Evolutionary conservation across 35 echinoderm and acorn worm species (phyloP).

Genomic region (Apostichopus japonicus): DNA sequence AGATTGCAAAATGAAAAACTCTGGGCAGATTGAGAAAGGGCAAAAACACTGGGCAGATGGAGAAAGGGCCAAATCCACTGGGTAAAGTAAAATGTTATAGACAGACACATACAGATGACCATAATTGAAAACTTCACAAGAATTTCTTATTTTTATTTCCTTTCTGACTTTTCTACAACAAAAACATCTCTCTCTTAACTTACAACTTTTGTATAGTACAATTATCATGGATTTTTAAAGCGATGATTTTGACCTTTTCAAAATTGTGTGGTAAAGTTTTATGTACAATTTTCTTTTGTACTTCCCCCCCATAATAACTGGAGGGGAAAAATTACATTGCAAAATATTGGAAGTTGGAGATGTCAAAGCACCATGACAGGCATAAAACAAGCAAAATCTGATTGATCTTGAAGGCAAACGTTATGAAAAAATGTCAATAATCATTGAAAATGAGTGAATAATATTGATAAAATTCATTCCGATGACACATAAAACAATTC

Average conservation of each 20-base stretch:
- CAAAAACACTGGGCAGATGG: no score
- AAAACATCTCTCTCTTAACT: constrained; percentile 41
- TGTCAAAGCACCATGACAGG: constrained; percentile 54
- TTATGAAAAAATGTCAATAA: constrained; percentile 33
- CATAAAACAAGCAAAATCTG: constrained; percentile 29
- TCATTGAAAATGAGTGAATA: constrained; percentile 16
- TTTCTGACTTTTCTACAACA: constrained; percentile 2
- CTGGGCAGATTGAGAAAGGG: no score
- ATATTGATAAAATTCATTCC: constrained; percentile 21
- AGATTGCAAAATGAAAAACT: no score
- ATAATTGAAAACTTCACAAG: constrained; percentile 10
- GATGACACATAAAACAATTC: background rate
- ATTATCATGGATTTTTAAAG: constrained; percentile 39
- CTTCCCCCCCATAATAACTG: constrained; percentile 3
- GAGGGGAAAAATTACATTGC: constrained; percentile 54
- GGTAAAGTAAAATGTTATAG: background rate
- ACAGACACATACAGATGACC: background rate
- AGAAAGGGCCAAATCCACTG: no score
- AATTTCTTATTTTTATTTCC: constrained; percentile 65
- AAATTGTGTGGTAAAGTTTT: constrained; percentile 28
- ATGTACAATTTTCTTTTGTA: constrained; percentile 41
- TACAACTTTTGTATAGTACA: constrained; percentile 50
- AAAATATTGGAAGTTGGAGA: constrained; percentile 58
- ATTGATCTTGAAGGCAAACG: constrained; percentile 45
- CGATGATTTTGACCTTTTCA: constrained; percentile 32